Evolutionary conservation across 2,797 vertebrate genomes (phyloP), one percentile per base, ranked within the genome.

Genomic region (Chaetophractus vellerosus): DNA sequence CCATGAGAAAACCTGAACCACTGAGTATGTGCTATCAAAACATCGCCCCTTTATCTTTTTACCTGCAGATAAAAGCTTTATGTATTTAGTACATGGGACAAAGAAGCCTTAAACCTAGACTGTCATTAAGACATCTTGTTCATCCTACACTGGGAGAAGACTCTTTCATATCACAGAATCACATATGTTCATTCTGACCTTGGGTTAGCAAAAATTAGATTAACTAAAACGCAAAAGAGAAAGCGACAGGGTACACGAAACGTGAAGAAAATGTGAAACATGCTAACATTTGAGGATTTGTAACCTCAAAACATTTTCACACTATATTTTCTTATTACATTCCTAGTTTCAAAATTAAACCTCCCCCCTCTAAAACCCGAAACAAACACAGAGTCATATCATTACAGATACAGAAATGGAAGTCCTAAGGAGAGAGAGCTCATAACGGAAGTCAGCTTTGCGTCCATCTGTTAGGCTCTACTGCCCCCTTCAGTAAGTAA

Each of bases 401-500:
- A 48, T 69, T 83, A 66, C 50, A 85, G 76, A 63, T 23, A 21
- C 2, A 85, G 31, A 83, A 76, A 88, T 23, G 24, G 69, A 92
- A 69, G 55, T 45, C 45, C 31, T 28, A 11, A 81, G 24, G 5
- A 85, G 90, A 83, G 38, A 12, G 21, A 71, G 36, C 6, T 41
- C 64, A 57, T 48, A 94, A 50, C 6, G n/a, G 7, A 90, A 84
- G 48, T 78, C 81, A 19, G 50, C 14, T 28, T 1, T 1, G 8
- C 41, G 68, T 85, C 74, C 6, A 93, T 86, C 63, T 83, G 36
- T 89, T 96, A 93, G 61, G 57, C 66, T 96, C 84, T 96, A 95
- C 96, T 96, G 95, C 96, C 96, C 91, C 66, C 97, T 97, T 93
- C 93, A 88, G 96, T 66, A 76, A 45, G 15, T 36, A 15, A 72